phyloP scores from a whole-genome alignment of 2,888 invertebrate genomes.

The Brenthis daphne region DNA sequence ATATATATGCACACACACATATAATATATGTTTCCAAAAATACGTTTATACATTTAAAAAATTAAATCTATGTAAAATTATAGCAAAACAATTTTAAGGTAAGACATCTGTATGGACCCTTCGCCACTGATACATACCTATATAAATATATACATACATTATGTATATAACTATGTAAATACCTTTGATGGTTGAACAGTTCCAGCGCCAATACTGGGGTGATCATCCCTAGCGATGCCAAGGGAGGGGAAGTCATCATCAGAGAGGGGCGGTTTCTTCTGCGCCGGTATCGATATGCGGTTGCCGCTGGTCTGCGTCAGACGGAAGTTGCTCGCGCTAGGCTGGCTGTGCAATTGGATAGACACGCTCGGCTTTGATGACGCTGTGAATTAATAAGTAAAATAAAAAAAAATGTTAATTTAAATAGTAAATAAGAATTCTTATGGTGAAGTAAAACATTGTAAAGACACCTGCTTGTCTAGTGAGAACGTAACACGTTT shows the following conservation, averaged over 20 bases:
- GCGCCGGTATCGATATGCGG: slow-evolving; percentile 58
- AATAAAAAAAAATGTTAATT: no score
- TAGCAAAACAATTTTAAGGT: no score
- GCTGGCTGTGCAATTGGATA: slow-evolving; percentile 75
- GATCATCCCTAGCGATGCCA: slow-evolving; percentile 61
- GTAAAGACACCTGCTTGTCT: no score
- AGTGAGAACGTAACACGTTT: no score
- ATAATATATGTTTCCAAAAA: no score
- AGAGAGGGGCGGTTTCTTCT: slow-evolving; percentile 52
- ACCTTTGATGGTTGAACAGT: slow-evolving; percentile 71
- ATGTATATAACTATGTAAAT: slow-evolving; percentile 8
- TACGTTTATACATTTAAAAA: no score
- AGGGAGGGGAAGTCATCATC: slow-evolving; percentile 59
- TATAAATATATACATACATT: no score
- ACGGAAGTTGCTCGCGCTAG: slow-evolving; percentile 74
- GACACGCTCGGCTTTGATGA: slow-evolving; percentile 74
- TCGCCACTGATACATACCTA: no score
- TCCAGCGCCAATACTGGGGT: slow-evolving; percentile 68
- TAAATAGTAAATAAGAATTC: background rate
- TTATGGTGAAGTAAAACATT: no score
- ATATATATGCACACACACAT: no score
- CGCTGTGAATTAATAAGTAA: slow-evolving; percentile 34
- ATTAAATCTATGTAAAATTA: no score
- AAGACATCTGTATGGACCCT: no score
- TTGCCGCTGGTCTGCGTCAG: slow-evolving; percentile 67